Evolutionary conservation across 2,888 invertebrate species (phyloP), one percentile per base, ranked within the genome.

Genomic region (Plebejus melissa): DNA sequence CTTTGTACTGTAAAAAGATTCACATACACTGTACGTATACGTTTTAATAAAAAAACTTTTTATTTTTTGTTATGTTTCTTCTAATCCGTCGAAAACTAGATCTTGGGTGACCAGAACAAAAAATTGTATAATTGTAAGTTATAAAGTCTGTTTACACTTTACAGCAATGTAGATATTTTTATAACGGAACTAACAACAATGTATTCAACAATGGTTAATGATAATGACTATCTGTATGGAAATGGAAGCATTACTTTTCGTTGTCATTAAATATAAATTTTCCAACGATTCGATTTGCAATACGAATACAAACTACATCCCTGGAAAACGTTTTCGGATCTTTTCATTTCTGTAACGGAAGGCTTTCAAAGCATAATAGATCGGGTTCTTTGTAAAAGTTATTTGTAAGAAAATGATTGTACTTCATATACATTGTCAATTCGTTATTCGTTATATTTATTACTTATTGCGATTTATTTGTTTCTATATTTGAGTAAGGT

Each of bases 301-400:
- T 71, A 71, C 13, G 41, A 22, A 71, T 71, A 71, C 50, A 50
- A 71, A 71, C 22, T 65, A 46, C 71, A 28, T 46, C 50, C 2
- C 28, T 46, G 50, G 7, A 9, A 22, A 50, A 46, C 50, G 13
- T 71, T 71, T 46, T 46, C 22, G 46, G n/a, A 71, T 71, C 71
- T 28, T 71, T 71, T 50, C 71, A 71, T 71, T 71, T 50, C 50
- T 71, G 71, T 71, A 71, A 46, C 71, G 71, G 22, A 28, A 50
- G 28, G 71, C 28, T 50, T 50, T 71, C 46, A 28, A 28, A 46
- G 41, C 28, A 71, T 71, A 46, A 71, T 71, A 71, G 71, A 71
- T 32, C 50, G 65, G 28, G 71, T 22, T 46, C 28, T 71, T 71
- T 71, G 71, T 71, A 1, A 41, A 22, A 70, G 46, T 70, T 38